phyloP scores from a whole-genome alignment of 2,888 invertebrate genomes.

The Polydrusus cervinus region DNA sequence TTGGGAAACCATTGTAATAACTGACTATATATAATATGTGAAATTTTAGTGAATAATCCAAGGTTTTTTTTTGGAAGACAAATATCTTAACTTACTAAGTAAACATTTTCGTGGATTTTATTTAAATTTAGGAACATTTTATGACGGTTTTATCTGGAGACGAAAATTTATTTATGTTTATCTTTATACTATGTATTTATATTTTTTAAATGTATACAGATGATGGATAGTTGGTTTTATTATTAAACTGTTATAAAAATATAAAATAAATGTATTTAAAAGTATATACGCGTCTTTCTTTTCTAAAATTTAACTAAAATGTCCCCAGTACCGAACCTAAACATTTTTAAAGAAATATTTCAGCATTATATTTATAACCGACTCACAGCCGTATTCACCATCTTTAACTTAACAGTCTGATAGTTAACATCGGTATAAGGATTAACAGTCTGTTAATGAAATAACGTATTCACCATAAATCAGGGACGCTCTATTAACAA shows the following conservation, averaged over 20 bases:
- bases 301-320: neutral
- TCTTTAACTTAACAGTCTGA: too few relatives aligned
- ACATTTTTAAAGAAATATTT: too few relatives aligned
- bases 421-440: too few relatives aligned
- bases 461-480: too few relatives aligned
- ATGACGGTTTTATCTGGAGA: conserved; percentile 12
- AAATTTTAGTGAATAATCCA: conserved; percentile 12
- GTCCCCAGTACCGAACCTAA: too few relatives aligned
- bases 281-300: neutral
- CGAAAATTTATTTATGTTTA: conserved; percentile 5
- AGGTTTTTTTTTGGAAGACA: neutral
- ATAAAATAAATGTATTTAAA: conserved; percentile 36
- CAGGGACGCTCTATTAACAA: too few relatives aligned
- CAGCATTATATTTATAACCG: too few relatives aligned
- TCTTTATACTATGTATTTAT: conserved; percentile 26
- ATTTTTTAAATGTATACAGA: conserved; percentile 30
- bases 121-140: neutral
- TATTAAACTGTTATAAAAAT: conserved; percentile 36
- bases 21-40: conserved; percentile 19
- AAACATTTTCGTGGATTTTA: conserved; percentile 5
- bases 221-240: conserved; percentile 37
- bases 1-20: conserved; percentile 8
- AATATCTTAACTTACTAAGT: neutral
- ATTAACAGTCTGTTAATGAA: too few relatives aligned
- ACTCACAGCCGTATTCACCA: too few relatives aligned